Conservation (phyloP, 2,113 vertebrate species). For the Penelope pileata region DNA sequence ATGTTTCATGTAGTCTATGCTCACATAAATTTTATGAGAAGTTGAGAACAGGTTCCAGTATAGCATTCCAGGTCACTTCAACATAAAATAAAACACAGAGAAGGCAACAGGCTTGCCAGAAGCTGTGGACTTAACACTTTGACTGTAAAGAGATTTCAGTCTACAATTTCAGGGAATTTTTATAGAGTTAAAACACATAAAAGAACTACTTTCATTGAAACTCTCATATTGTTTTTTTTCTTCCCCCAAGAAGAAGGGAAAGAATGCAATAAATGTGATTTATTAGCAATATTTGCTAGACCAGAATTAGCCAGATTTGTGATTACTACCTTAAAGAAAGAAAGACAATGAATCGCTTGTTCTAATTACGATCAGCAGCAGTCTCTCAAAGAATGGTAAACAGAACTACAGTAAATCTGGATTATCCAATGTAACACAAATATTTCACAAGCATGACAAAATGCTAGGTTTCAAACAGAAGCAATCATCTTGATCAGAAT, state of each 20-base stretch:
- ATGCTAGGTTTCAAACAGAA: background rate
- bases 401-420: background rate
- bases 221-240: background rate
- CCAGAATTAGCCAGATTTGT: background rate
- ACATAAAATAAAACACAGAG: background rate
- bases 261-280: background rate
- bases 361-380: background rate
- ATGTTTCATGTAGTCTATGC: background rate
- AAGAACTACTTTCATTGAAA: background rate
- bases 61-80: conserved; percentile 1
- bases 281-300: background rate
- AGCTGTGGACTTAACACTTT: background rate
- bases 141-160: background rate
- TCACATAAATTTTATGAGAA: background rate
- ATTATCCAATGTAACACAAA: background rate
- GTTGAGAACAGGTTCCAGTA: background rate
- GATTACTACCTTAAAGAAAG: background rate
- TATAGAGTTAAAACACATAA: background rate
- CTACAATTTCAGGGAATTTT: background rate
- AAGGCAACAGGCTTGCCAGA: background rate
- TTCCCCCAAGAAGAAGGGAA: background rate
- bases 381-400: background rate
- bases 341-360: background rate
- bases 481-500: background rate
- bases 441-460: background rate